Evolutionary conservation across 2,888 invertebrate genomes (phyloP).

Genomic region (Tethea ocularis): DNA sequence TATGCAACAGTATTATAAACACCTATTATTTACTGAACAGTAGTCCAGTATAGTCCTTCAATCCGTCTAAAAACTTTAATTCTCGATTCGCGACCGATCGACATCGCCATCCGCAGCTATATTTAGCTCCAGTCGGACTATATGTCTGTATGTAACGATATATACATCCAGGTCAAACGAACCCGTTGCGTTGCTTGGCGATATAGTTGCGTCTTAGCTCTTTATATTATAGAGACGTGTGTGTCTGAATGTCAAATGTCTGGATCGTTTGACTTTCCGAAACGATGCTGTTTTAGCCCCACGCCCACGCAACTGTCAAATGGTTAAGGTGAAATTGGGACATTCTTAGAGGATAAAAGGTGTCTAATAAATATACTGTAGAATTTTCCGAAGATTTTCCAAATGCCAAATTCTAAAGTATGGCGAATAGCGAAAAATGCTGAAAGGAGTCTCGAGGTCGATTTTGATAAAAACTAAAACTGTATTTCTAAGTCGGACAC

Average conservation of each 20-base stretch:
- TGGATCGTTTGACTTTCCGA: constrained; percentile 25
- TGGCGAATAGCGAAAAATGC: no score
- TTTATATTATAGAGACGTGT: constrained; percentile 31
- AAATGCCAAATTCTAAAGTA: no score
- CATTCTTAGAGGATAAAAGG: no score
- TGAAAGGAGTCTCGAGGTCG: no score
- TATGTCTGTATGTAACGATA: constrained; percentile 22
- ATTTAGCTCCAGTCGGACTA: constrained; percentile 31
- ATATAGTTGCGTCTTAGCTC: constrained; percentile 13
- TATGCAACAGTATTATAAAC: no score
- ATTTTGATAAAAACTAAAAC: no score
- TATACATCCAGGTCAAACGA: constrained; percentile 39
- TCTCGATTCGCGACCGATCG: constrained; percentile 28
- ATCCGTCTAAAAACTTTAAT: constrained; percentile 24
- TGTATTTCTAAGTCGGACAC: no score
- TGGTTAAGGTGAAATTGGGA: no score
- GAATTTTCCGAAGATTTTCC: no score
- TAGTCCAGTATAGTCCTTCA: neutral
- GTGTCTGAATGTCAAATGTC: constrained; percentile 32
- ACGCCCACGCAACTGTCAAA: neutral
- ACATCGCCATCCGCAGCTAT: constrained; percentile 33
- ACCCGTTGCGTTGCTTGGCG: constrained; percentile 14
- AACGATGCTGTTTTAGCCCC: neutral
- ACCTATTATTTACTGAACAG: neutral
- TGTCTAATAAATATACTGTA: no score